phyloP scores from a whole-genome alignment of 2,797 vertebrate species.

The Menidia menidia region DNA sequence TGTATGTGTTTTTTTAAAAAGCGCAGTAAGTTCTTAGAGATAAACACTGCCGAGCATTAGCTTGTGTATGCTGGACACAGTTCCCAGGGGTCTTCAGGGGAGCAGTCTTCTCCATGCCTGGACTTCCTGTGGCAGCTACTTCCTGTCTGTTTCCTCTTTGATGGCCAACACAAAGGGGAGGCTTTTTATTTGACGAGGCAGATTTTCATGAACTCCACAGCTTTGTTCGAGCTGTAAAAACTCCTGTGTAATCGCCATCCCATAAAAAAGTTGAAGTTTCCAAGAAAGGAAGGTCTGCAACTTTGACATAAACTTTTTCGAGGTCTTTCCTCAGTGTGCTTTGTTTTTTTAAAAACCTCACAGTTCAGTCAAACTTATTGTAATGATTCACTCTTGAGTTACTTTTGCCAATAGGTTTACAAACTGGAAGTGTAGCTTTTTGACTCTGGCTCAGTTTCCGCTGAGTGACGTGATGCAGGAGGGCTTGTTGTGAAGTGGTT shows the following conservation, averaged over 20 bases:
- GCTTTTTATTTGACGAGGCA: conserved; percentile 65
- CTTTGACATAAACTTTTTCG: no score
- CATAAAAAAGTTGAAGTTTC: not conserved
- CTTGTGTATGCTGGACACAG: conserved; percentile 54
- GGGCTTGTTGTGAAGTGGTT: conserved; percentile 45
- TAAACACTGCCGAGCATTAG: conserved; percentile 43
- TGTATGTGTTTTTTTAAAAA: not conserved
- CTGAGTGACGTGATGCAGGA: conserved; percentile 12
- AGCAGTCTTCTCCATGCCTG: conserved; percentile 73
- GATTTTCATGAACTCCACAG: conserved; percentile 58
- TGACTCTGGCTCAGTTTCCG: conserved; percentile 14
- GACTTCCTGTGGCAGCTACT: conserved; percentile 78
- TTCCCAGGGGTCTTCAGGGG: conserved; percentile 61
- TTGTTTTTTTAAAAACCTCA: not conserved
- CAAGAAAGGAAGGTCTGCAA: not conserved
- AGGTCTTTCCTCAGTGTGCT: not conserved
- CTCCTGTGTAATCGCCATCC: no score
- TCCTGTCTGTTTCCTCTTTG: conserved; percentile 83
- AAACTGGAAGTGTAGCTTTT: not conserved
- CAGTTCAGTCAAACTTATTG: conserved; percentile 5
- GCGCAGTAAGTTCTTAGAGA: conserved; percentile 18
- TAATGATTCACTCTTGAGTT: not conserved
- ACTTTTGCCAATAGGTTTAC: not conserved
- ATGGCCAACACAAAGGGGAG: conserved; percentile 73
- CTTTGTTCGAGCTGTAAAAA: not conserved